These are phyloP conservation scores for Pachydiplax longipennis DNA, from an alignment of 2,888 invertebrate species.

Conservation along the genomic window DNA sequence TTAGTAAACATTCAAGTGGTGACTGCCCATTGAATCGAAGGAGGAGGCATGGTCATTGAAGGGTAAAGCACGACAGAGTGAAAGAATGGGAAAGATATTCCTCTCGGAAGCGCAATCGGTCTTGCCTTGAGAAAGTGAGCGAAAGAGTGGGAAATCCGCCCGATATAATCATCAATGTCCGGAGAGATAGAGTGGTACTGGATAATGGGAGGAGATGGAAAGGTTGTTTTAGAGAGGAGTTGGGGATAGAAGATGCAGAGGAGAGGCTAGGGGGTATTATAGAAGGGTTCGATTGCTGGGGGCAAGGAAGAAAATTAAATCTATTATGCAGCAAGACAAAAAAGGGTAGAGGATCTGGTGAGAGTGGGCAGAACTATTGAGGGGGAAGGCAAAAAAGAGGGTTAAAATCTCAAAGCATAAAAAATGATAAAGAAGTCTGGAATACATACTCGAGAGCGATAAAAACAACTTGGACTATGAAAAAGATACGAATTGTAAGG, in stretches of 20 bases:
- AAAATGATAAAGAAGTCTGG: too few relatives aligned
- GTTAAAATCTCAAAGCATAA: too few relatives aligned
- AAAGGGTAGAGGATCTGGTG: neutral
- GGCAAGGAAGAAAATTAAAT: neutral
- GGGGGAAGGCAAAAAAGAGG: neutral
- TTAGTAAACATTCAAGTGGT: too few relatives aligned
- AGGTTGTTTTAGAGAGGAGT: neutral
- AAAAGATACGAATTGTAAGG: too few relatives aligned
- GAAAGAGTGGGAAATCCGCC: neutral
- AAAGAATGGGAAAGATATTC: neutral
- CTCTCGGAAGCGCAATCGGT: neutral
- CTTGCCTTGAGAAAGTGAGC: neutral
- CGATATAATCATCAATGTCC: slow-evolving; percentile 40
- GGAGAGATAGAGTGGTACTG: neutral
- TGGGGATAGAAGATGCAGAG: neutral
- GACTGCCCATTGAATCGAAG: neutral
- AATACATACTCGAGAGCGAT: too few relatives aligned
- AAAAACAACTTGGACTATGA: too few relatives aligned
- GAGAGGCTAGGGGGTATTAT: neutral
- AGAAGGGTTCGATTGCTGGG: neutral
- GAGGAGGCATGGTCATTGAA: neutral
- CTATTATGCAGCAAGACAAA: neutral
- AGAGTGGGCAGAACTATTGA: neutral
- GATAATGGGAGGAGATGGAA: neutral
- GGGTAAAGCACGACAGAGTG: neutral